Evolutionary conservation across 2,113 vertebrate genomes (phyloP).

Genomic region (Odocoileus virginianus): DNA sequence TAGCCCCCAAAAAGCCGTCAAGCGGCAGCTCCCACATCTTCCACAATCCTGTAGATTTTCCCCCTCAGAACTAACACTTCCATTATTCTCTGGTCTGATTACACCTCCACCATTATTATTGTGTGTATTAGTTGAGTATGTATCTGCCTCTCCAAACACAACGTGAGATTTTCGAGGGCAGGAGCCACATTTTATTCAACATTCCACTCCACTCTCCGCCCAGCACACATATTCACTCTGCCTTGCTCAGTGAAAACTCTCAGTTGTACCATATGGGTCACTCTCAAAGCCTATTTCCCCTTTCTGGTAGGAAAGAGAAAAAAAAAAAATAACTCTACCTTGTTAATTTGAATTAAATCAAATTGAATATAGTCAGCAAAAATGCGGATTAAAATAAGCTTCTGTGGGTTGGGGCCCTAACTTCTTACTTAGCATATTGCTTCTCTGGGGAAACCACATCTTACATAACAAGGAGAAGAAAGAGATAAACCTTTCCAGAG

Average conservation of each 20-base stretch:
- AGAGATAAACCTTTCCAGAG: constrained; percentile 1
- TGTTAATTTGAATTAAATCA: neutral
- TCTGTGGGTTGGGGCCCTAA: neutral
- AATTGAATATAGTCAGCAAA: constrained; percentile 21
- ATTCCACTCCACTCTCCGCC: too few relatives aligned
- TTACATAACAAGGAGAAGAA: constrained; percentile 36
- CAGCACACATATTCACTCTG: neutral
- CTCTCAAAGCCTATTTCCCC: neutral
- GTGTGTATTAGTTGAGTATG: neutral
- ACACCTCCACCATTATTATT: neutral
- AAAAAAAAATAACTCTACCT: neutral
- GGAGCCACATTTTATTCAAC: neutral
- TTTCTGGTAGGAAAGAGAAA: neutral
- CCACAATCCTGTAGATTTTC: neutral
- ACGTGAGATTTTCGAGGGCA: neutral
- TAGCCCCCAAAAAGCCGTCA: neutral
- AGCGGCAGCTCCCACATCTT: neutral
- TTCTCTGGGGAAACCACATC: neutral
- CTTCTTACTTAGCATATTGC: constrained; percentile 1
- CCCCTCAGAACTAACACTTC: neutral
- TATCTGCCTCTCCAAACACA: neutral
- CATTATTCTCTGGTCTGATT: neutral
- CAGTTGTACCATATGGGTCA: neutral
- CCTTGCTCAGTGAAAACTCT: constrained; percentile 29
- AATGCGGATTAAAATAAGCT: constrained; percentile 14